Evolutionary conservation across 2,113 vertebrate genomes (phyloP).

Genomic region (Ursus arctos): DNA sequence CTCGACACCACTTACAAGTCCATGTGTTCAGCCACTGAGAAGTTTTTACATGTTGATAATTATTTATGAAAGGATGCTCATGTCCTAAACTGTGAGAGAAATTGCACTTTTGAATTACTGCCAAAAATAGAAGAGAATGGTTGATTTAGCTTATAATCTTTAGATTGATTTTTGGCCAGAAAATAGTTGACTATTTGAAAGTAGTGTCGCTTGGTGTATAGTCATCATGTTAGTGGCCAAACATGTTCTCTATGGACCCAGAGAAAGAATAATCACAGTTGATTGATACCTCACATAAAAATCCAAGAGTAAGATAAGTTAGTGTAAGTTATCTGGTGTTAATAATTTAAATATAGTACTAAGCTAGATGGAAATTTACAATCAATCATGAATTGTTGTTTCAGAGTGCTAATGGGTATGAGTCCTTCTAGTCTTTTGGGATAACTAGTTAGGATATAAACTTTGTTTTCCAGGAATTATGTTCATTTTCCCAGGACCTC

Average conservation of each 20-base stretch:
- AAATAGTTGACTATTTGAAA: conserved; percentile 69
- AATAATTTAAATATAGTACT: conserved; percentile 59
- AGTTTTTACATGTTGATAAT: conserved; percentile 64
- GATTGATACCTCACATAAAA: conserved; percentile 71
- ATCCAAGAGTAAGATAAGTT: conserved; percentile 66
- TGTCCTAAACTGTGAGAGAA: conserved; percentile 66
- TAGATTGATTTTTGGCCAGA: conserved; percentile 68
- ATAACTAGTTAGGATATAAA: conserved; percentile 51
- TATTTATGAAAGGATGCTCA: conserved; percentile 70
- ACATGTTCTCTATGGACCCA: conserved; percentile 59
- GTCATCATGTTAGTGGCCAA: conserved; percentile 69
- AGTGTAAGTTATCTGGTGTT: conserved; percentile 70
- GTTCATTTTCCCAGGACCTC: conserved; percentile 72
- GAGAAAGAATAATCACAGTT: conserved; percentile 53
- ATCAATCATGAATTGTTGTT: conserved; percentile 64
- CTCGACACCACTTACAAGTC: neutral
- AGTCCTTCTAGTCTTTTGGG: conserved; percentile 52
- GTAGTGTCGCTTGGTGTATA: conserved; percentile 48
- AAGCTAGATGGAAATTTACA: conserved; percentile 43
- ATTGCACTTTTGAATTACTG: conserved; percentile 73
- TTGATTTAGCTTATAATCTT: conserved; percentile 75
- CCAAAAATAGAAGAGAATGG: conserved; percentile 64
- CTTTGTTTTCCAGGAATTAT: conserved; percentile 71
- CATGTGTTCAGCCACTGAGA: conserved; percentile 49
- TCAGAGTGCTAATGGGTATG: conserved; percentile 52